Percentiles rank a stretch among this genome's conserved stretches.
Conservation (phyloP, 1,140 invertebrate species). For the Drosophila gunungcola region DNA sequence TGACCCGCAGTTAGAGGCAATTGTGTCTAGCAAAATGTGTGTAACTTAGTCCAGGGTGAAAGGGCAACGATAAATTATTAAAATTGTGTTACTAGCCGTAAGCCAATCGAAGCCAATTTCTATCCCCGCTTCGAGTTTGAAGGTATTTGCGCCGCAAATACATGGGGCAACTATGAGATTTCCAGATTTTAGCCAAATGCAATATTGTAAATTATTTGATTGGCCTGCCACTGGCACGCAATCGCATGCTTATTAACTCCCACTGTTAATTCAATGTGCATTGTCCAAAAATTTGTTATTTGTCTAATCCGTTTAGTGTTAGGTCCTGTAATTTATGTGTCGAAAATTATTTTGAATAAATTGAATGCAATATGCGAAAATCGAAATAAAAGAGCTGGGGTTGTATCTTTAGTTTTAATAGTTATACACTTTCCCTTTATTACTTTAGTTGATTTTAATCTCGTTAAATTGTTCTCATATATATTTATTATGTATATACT, state of each 20-base stretch:
- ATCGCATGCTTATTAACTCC: slow-evolving; percentile 50
- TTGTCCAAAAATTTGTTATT: slow-evolving; percentile 40
- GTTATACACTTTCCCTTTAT: slow-evolving; percentile 82
- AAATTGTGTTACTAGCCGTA: slow-evolving; percentile 69
- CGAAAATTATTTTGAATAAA: slow-evolving; percentile 54
- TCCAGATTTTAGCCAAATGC: slow-evolving; percentile 30
- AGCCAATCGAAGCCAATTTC: slow-evolving; percentile 13
- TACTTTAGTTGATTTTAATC: slow-evolving; percentile 80
- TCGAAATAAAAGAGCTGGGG: slow-evolving; percentile 23
- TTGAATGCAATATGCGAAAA: slow-evolving; percentile 7
- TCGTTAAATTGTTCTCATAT: slow-evolving; percentile 78
- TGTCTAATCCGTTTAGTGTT: slow-evolving; percentile 28
- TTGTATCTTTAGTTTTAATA: slow-evolving; percentile 74
- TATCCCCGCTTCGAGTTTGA: slow-evolving; percentile 10
- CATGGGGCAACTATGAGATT: slow-evolving; percentile 15
- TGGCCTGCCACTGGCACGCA: slow-evolving; percentile 16
- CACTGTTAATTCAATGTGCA: slow-evolving; percentile 54
- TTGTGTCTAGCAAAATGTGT: background rate
- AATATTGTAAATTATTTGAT: slow-evolving; percentile 48
- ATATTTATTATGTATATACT: slow-evolving; percentile 61
- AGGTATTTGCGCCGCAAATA: slow-evolving; percentile 35
- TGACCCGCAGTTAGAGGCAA: slow-evolving; percentile 13
- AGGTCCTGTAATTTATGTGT: slow-evolving; percentile 23
- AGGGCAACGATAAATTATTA: slow-evolving; percentile 24
- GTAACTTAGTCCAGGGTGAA: slow-evolving; percentile 38